Evolutionary conservation across 2,888 invertebrate species (phyloP).

Genomic region (Caenorhabditis sp.): DNA sequence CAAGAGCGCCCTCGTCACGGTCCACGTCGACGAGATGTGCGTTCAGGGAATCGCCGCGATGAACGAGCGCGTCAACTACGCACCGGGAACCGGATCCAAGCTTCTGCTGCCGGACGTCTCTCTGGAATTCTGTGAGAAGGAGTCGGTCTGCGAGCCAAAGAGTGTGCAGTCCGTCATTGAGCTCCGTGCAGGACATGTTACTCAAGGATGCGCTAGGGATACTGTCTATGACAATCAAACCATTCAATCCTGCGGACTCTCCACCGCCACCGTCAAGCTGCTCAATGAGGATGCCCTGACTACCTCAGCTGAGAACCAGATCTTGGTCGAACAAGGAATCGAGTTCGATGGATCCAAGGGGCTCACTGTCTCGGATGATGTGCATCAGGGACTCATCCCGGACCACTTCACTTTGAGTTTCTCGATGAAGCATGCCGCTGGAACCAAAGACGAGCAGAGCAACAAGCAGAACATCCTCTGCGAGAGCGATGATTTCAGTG

Average conservation of each 20-base stretch:
- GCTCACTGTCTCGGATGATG: constrained; percentile 43
- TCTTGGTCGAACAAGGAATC: constrained; percentile 86
- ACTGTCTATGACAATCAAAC: constrained; percentile 87
- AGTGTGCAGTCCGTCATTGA: constrained; percentile 86
- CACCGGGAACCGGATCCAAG: constrained; percentile 90
- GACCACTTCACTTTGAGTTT: constrained; percentile 91
- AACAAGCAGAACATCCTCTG: constrained; percentile 97
- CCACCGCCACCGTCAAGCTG: constrained; percentile 47
- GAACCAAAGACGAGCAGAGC: constrained; percentile 89
- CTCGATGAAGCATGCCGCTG: constrained; percentile 94
- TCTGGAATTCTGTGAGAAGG: constrained; percentile 67
- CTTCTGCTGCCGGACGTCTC: constrained; percentile 86
- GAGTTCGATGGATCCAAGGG: constrained; percentile 91
- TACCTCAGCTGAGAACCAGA: constrained; percentile 84
- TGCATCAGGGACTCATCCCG: constrained; percentile 84
- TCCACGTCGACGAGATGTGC: constrained; percentile 89
- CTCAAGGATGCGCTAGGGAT: constrained; percentile 95
- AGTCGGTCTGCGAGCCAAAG: constrained; percentile 65
- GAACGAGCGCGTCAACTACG: constrained; percentile 88
- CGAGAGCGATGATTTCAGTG: constrained; percentile 97
- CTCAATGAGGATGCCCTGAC: constrained; percentile 82
- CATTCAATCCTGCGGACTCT: constrained; percentile 67
- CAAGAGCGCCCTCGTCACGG: constrained; percentile 95
- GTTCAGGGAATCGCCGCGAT: constrained; percentile 68
- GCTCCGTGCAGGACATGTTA: constrained; percentile 91